Conservation (phyloP, 35 echinoderm and acorn worm species). For the Holothuria glaberrima region DNA sequence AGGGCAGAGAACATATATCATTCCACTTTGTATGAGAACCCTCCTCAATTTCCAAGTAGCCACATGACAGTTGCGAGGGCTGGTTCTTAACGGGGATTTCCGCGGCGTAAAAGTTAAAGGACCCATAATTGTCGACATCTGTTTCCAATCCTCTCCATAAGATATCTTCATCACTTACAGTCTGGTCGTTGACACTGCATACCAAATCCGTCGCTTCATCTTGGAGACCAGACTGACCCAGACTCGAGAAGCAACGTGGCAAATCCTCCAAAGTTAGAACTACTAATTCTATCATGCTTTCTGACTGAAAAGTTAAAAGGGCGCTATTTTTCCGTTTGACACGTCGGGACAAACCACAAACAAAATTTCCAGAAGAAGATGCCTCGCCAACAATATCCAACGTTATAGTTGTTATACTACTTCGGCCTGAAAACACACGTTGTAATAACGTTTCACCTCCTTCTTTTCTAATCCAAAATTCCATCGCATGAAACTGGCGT, state of each 20-base stretch:
- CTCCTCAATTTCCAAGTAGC: neutral
- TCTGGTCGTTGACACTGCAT: neutral
- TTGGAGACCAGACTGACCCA: neutral
- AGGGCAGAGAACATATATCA: neutral
- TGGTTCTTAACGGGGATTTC: slow-evolving; percentile 16
- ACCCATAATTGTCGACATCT: neutral
- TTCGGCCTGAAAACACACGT: neutral
- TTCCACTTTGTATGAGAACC: neutral
- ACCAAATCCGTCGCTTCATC: neutral
- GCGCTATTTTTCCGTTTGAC: slow-evolving; percentile 10
- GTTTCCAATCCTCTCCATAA: slow-evolving; percentile 30
- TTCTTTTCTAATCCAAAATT: slow-evolving; percentile 9
- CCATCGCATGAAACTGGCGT: neutral
- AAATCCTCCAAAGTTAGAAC: neutral
- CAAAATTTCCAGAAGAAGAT: neutral
- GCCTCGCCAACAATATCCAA: slow-evolving; percentile 3
- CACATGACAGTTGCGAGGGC: slow-evolving; percentile 8
- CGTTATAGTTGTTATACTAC: neutral
- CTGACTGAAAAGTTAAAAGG: neutral
- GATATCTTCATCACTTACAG: neutral
- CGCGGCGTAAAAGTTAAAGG: slow-evolving; percentile 25
- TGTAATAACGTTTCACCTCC: neutral
- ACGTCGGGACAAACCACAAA: neutral
- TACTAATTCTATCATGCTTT: neutral
- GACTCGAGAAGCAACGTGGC: slow-evolving; percentile 4